A percentile compares a stretch with the other conserved stretches of the same genome.
Evolutionary conservation across 1,140 invertebrate genomes (phyloP).

Genomic region (Micrasema minimum): DNA sequence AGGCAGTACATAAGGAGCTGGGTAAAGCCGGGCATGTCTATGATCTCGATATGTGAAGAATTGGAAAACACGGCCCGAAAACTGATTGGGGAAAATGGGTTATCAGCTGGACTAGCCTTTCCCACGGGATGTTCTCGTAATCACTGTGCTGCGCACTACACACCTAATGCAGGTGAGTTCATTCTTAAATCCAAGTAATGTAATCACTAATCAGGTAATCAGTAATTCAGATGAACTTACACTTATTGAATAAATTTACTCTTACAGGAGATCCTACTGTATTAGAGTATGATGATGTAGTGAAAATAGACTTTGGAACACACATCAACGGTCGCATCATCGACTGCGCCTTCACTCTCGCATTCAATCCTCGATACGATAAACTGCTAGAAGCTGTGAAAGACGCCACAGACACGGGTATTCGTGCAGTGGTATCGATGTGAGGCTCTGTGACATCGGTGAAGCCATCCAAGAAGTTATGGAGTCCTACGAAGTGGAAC

Average conservation of each 20-base stretch:
- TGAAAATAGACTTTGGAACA: constrained; percentile 99
- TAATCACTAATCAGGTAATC: too few species aligned
- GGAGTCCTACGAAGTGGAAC: constrained; percentile 99
- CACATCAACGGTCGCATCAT: constrained; percentile 99
- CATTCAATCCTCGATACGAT: constrained; percentile 98
- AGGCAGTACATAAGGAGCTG: constrained; percentile 88
- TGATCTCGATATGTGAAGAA: constrained; percentile 99
- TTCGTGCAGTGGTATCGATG: constrained; percentile 95
- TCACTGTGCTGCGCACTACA: constrained; percentile 99
- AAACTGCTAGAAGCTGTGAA: constrained; percentile 94
- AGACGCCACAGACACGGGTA: constrained; percentile 98
- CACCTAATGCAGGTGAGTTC: constrained; percentile 88
- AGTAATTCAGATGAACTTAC: too few species aligned
- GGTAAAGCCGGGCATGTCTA: constrained; percentile 98
- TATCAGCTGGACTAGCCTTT: constrained; percentile 97
- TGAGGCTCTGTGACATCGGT: constrained; percentile 96
- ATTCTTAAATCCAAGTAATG: neutral
- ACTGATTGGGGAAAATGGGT: constrained; percentile 94
- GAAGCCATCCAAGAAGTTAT: constrained; percentile 99
- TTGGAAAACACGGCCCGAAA: constrained; percentile 91
- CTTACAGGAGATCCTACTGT: constrained; percentile 87
- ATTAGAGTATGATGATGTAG: constrained; percentile 95
- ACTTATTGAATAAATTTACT: constrained; percentile 9
- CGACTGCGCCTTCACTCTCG: constrained; percentile 97
- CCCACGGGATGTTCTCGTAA: constrained; percentile 99